Evolutionary conservation across 2,888 invertebrate genomes (phyloP).

Genomic region (Platycnemis pennipes): DNA sequence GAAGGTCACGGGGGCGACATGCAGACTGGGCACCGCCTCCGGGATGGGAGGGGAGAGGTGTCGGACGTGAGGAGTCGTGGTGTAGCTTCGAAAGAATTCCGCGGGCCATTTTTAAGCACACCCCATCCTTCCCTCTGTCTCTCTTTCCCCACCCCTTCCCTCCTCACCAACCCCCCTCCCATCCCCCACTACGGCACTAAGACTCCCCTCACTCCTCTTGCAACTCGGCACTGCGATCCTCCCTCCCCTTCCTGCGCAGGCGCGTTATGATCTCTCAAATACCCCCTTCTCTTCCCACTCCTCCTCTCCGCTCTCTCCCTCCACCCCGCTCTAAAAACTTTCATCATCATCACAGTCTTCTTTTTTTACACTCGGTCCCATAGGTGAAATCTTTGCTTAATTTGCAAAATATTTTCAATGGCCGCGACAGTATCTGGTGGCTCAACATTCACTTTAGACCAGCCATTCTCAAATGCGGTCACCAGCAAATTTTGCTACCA

Average conservation of each 20-base stretch:
- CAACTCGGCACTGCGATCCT: not conserved
- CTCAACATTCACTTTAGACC: no score
- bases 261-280: not conserved
- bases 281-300: no score
- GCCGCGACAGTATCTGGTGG: no score
- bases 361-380: no score
- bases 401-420: no score
- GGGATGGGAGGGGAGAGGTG: not conserved
- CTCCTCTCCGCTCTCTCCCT: no score
- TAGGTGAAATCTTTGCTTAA: no score
- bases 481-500: no score
- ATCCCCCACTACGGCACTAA: not conserved
- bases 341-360: no score
- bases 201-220: not conserved
- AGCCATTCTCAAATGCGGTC: no score
- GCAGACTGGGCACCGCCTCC: slow-evolving; percentile 56
- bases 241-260: not conserved
- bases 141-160: not conserved
- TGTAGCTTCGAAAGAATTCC: slow-evolving; percentile 50
- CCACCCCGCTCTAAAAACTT: no score
- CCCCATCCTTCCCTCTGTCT: not conserved
- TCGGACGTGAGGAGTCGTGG: not conserved
- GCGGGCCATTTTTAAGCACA: slow-evolving; percentile 46
- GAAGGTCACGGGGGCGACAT: slow-evolving; percentile 65
- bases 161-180: not conserved